Base-by-base conservation (phyloP, 2,113 vertebrate genomes). In the Oncorhynchus nerka region DNA sequence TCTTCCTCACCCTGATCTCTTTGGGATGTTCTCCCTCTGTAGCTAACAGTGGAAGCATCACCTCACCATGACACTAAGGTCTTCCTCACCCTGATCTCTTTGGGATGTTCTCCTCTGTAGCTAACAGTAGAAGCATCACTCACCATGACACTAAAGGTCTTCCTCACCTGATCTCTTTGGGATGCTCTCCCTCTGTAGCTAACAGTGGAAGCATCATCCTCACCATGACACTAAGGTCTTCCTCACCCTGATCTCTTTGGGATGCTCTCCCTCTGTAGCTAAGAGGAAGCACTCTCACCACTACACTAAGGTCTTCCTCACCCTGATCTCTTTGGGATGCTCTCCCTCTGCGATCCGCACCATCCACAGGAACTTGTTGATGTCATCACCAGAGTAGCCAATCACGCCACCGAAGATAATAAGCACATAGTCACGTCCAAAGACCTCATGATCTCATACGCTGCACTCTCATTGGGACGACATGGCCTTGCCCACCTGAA, bases 341-440 rank as follows among this genome's bases (percentile, higher is more conserved):
- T 99, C 98, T 49, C 98, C 98, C 90, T 99, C 98, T 1, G 98
- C 98, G 91, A 99, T 99, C 87, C 98, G 94, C 90, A 99, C 97
- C 98, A 99, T 99, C 98, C 98, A 99, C 76, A 99, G 94, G 82
- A 99, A 99, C 83, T 99, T 99, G 89, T 99, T 99, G 82, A 99
- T 99, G 69, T 99, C 97, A 20, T 99, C 97, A 30, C 98, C 98
- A 0, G 98, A 99, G 88, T 99, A 99, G 57, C 97, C 97, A 79
- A 99, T 99, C 39, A 99, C 97, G 0, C 98, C 98, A 65, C 98
- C 98, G 81, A 99, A 99, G 84, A 99, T 99, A 78, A 99, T 98
- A 78, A 99, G 90, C 59, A 99, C 97, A 28, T 99, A 99, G 91
- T 99, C 85, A 99, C 98, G 70, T 99, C 98, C 84, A 99, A 92